Percentiles rank a stretch among this genome's conserved stretches.
Evolutionary conservation across 2,113 vertebrate species (phyloP).

Genomic region (Conger conger): DNA sequence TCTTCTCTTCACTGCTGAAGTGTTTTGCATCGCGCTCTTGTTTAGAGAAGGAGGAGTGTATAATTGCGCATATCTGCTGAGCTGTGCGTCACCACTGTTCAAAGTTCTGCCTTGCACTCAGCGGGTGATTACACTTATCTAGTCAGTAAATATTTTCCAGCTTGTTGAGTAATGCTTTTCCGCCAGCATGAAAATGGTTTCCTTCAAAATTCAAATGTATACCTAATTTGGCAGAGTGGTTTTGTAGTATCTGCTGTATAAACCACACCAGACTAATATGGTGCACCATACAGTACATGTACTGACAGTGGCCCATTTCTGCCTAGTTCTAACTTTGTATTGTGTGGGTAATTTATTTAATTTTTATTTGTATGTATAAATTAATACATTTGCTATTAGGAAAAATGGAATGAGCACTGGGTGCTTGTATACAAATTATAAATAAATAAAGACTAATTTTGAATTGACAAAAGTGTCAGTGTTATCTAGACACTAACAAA

Average conservation of each 20-base stretch:
- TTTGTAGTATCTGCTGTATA: neutral
- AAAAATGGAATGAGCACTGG: too few species aligned
- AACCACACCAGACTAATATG: neutral
- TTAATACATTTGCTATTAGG: too few species aligned
- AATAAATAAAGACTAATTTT: too few species aligned
- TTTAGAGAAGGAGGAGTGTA: neutral
- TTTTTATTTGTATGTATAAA: too few species aligned
- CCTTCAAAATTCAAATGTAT: neutral
- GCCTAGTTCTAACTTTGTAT: too few species aligned
- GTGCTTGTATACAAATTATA: too few species aligned
- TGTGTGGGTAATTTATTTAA: neutral
- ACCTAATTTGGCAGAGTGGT: neutral
- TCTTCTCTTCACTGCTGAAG: neutral
- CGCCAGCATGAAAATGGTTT: neutral
- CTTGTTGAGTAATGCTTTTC: neutral
- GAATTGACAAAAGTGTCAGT: too few species aligned
- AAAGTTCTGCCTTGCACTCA: neutral
- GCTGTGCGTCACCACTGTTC: neutral
- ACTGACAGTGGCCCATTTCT: neutral
- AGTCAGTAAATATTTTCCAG: constrained; percentile 7
- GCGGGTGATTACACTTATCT: neutral
- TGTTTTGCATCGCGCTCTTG: neutral
- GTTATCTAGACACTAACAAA: too few species aligned
- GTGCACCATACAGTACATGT: neutral
- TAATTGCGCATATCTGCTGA: neutral